These are phyloP conservation scores for Drosophila mojavensis DNA, from an alignment of 1,140 invertebrate species.

Conservation along the genomic window DNA sequence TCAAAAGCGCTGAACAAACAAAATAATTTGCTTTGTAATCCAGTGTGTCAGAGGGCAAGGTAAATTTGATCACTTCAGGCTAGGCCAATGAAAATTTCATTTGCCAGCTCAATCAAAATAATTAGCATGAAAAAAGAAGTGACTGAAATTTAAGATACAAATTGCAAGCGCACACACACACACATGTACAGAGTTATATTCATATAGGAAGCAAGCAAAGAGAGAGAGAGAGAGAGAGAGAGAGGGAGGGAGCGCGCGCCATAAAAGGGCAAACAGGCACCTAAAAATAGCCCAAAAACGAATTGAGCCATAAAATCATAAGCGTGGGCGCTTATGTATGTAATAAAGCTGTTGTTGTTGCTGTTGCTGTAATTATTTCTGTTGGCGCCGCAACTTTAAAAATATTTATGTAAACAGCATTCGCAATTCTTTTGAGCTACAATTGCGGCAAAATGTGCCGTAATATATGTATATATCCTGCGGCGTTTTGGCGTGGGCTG, in stretches of 20 bases:
- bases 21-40: conserved; percentile 59
- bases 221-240: neutral
- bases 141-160: conserved; percentile 18
- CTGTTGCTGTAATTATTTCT: conserved; percentile 1
- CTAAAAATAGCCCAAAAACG: conserved; percentile 56
- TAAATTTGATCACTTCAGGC: conserved; percentile 63
- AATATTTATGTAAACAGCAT: conserved; percentile 12
- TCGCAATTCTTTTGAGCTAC: conserved; percentile 11
- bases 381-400: conserved; percentile 19
- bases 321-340: conserved; percentile 6
- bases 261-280: conserved; percentile 3
- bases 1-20: conserved; percentile 56
- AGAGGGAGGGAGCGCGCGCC: neutral
- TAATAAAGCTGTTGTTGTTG: conserved; percentile 1
- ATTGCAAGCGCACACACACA: too few relatives aligned
- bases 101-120: conserved; percentile 37
- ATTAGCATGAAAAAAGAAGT: neutral
- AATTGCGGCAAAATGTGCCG: conserved; percentile 24
- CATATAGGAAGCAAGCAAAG: conserved; percentile 23
- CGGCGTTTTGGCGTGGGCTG: neutral
- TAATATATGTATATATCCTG: neutral
- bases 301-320: conserved; percentile 38
- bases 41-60: conserved; percentile 15
- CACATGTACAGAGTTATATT: conserved; percentile 27
- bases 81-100: conserved; percentile 26